Evolutionary conservation across 23 tunicate species (phyloP), one percentile per base, ranked within the genome.

Genomic region (Styela plicata): DNA sequence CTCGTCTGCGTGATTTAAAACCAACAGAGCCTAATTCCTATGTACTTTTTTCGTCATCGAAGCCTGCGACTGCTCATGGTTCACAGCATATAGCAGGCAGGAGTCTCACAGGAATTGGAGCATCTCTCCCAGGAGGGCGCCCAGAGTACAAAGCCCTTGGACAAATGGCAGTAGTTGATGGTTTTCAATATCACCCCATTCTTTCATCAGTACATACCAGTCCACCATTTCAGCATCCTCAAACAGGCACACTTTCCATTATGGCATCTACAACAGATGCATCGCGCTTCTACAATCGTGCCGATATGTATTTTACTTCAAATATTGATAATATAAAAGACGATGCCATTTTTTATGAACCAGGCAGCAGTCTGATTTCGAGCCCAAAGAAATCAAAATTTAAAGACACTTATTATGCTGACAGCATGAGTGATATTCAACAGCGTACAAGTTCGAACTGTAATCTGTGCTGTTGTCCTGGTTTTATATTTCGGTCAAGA

Each of bases 11-110:
- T 23, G 93, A 88, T 70, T 69, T 84, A 63, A 88, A 93, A 37
- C 98, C 98, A 63, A 88, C 98, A 53, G 90, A 93, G 57, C 89
- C 85, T 63, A 93, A 93, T 82, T 88, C 98, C 13, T 93, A 93
- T 83, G 98, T 93, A 10, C 91, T 89, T 44, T 70, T 93, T 17
- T 74, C 97, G 31, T 90, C 95, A 52, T 64, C 86, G 3, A 71
- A 69, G n/a, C 85, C 67, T 29, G 63, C 61, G 24, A 34, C 52
- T 53, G 26, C 32, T 33, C 44, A 22, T 28, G 73, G 31, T 63
- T 62, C 30, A 44, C 73, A 82, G 63, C 36, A 69, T 22, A n/a
- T 71, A 2, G 18, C 30, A 24, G 77, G 34, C 5, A 31, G 77
- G 36, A 23, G 24, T 27, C 33, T 57, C 33, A 24, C 66, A 7